Evolutionary conservation across 1,140 invertebrate species (phyloP).

Genomic region (Ctenoplectra terminalis): DNA sequence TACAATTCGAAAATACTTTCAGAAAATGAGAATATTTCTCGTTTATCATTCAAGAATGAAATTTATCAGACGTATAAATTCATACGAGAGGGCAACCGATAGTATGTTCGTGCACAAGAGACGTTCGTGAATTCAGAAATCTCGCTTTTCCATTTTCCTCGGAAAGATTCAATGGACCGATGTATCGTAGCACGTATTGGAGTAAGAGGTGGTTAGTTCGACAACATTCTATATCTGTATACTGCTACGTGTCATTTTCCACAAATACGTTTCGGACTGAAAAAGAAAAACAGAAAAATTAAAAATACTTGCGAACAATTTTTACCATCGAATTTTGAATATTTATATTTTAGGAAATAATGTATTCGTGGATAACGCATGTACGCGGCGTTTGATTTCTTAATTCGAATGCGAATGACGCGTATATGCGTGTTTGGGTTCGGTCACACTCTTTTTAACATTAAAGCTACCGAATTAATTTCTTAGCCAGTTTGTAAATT

Average conservation of each 20-base stretch:
- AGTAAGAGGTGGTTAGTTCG: background rate
- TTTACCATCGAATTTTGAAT: too few relatives aligned
- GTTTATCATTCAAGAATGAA: background rate
- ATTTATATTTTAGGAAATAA: too few relatives aligned
- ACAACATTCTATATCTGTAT: background rate
- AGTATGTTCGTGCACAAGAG: background rate
- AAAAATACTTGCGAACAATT: too few relatives aligned
- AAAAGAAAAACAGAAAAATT: background rate
- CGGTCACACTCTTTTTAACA: too few relatives aligned
- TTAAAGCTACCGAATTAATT: too few relatives aligned
- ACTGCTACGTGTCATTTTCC: background rate
- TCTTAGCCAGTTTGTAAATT: too few relatives aligned
- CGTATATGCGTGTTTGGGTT: too few relatives aligned
- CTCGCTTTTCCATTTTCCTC: conserved; percentile 5
- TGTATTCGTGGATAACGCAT: too few relatives aligned
- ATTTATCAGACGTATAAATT: conserved; percentile 13
- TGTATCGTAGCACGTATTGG: background rate
- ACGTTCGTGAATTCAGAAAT: conserved; percentile 15
- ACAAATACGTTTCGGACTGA: background rate
- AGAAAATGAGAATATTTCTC: background rate
- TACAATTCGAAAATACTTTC: background rate
- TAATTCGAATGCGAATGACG: too few relatives aligned
- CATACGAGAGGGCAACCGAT: background rate
- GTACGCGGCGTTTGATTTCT: too few relatives aligned
- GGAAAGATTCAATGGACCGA: conserved; percentile 16